Conservation (phyloP, 2,113 vertebrate genomes). For the Carettochelys insculpta region DNA sequence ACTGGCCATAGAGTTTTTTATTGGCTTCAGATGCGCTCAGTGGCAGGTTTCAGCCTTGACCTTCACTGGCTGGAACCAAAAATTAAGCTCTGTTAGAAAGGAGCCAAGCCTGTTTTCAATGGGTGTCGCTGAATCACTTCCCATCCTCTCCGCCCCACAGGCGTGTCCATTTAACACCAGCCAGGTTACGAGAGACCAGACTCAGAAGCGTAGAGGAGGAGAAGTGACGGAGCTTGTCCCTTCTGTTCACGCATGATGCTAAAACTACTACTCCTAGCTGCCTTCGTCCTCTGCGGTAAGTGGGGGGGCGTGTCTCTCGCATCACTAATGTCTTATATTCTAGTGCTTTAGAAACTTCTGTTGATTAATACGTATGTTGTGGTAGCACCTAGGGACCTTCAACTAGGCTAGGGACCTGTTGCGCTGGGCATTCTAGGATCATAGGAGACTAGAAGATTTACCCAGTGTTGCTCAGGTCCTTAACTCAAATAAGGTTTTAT, state of each 20-base stretch:
- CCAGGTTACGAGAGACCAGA: not conserved
- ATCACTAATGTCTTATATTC: not conserved
- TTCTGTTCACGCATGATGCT: conserved; percentile 75
- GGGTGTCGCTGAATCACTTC: conserved; percentile 52
- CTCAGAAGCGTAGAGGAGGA: not conserved
- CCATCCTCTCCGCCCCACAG: not conserved
- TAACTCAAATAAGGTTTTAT: no score
- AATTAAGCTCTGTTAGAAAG: conserved; percentile 27
- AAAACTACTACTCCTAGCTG: conserved; percentile 75
- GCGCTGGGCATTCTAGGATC: not conserved
- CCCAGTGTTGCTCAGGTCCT: no score
- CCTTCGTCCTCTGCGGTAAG: conserved; percentile 82
- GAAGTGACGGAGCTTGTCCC: not conserved
- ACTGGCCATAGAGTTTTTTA: not conserved
- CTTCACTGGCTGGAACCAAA: conserved; percentile 32
- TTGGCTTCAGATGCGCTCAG: not conserved
- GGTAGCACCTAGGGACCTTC: not conserved
- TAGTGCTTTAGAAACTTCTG: not conserved
- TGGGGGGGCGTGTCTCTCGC: no score
- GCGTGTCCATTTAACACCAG: not conserved
- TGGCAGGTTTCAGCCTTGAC: not conserved
- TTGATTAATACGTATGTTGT: not conserved
- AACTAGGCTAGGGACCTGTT: not conserved
- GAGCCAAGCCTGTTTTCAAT: conserved; percentile 3
- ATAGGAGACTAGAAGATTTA: no score